Conservation (phyloP, 2,888 invertebrate genomes). For the Perithous albicinctus region DNA sequence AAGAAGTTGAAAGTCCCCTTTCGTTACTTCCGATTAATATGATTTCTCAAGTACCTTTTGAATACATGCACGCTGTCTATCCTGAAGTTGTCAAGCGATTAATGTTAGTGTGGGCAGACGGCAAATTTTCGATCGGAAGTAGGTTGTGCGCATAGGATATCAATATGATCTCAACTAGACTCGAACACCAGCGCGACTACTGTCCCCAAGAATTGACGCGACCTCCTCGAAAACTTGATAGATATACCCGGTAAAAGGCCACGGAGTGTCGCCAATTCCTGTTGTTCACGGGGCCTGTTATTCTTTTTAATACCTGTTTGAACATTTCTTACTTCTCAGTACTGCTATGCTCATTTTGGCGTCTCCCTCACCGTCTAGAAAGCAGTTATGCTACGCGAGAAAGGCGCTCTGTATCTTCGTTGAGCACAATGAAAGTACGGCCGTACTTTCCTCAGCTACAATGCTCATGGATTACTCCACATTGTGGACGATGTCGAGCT, state of each 20-base stretch:
- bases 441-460: conserved; percentile 21
- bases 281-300: conserved; percentile 32
- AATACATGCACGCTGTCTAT: conserved; percentile 35
- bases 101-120: conserved; percentile 6
- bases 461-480: conserved; percentile 39
- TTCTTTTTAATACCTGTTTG: conserved; percentile 3
- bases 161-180: background rate
- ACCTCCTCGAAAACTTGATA: background rate
- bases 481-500: conserved; percentile 35
- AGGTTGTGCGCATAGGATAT: conserved; percentile 15
- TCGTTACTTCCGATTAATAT: conserved; percentile 15
- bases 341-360: conserved; percentile 20
- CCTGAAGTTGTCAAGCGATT: conserved; percentile 33
- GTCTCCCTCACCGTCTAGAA: background rate
- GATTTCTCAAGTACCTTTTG: conserved; percentile 43
- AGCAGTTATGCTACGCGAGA: conserved; percentile 27
- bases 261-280: conserved; percentile 23
- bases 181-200: background rate
- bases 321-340: conserved; percentile 41
- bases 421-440: conserved; percentile 9
- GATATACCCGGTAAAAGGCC: conserved; percentile 27
- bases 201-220: conserved; percentile 42
- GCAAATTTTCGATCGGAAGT: conserved; percentile 25
- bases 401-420: conserved; percentile 17
- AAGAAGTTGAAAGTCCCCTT: conserved; percentile 7